Conservation (phyloP, 1,140 invertebrate species). For the Amyelois transitella region DNA sequence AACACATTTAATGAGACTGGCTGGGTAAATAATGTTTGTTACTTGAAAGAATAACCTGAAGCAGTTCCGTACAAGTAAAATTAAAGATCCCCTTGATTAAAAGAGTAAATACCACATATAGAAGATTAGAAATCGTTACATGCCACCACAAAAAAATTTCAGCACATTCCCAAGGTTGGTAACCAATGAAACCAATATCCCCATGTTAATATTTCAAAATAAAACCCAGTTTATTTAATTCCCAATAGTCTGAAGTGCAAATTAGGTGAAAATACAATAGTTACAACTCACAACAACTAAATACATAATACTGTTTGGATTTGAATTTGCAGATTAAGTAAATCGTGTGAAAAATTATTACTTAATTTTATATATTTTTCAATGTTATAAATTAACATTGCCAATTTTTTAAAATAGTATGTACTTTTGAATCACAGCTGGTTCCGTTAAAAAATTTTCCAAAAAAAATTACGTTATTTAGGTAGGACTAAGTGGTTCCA, state of each 20-base stretch:
- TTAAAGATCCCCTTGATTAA: conserved; percentile 5
- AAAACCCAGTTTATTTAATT: conserved; percentile 10
- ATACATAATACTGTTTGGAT: conserved; percentile 22
- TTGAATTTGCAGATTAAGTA: conserved; percentile 25
- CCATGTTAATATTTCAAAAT: conserved; percentile 1
- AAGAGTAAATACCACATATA: conserved; percentile 21
- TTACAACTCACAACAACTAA: conserved; percentile 24
- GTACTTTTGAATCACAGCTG: no score
- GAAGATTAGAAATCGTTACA: conserved; percentile 20
- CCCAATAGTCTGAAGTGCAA: conserved; percentile 21
- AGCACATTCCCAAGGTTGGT: conserved; percentile 37
- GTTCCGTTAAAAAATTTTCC: no score
- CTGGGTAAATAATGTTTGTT: background rate
- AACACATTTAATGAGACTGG: no score
- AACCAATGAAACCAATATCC: conserved; percentile 30
- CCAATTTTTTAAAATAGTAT: no score
- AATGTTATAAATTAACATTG: no score
- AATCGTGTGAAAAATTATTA: no score
- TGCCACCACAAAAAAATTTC: conserved; percentile 36
- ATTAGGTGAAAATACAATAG: conserved; percentile 25
- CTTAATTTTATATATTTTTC: no score
- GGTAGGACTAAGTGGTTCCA: no score
- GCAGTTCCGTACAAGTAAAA: conserved; percentile 9
- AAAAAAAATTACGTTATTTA: no score
- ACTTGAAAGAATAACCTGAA: background rate